Evolutionary conservation across 2,113 vertebrate genomes (phyloP).

Genomic region (Symphodus melops): DNA sequence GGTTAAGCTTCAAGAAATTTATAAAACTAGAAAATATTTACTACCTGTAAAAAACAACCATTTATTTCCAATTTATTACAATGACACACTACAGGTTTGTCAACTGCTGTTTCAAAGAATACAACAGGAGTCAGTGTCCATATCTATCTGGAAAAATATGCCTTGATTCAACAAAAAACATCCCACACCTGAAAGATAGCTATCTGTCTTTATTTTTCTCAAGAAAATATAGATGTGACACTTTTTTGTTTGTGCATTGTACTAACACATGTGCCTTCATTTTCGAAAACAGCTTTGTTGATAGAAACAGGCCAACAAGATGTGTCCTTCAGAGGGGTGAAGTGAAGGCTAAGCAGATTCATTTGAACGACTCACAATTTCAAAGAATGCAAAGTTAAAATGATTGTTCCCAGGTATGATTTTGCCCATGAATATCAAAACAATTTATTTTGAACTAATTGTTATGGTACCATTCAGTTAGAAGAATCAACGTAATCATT

Average conservation of each 20-base stretch:
- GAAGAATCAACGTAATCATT: too few species aligned
- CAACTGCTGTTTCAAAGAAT: constrained; percentile 2
- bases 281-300: not conserved
- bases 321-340: constrained; percentile 13
- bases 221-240: not conserved
- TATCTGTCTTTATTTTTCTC: not conserved
- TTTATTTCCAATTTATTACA: constrained; percentile 4
- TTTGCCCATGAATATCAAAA: not conserved
- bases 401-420: not conserved
- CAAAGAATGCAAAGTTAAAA: constrained; percentile 7
- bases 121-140: constrained; percentile 11
- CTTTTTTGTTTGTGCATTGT: not conserved
- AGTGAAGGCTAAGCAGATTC: not conserved
- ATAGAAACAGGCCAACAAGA: not conserved
- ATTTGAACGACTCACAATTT: not conserved
- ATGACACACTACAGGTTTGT: not conserved
- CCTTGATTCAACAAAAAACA: constrained; percentile 4
- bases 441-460: too few species aligned
- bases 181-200: not conserved
- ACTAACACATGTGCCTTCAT: not conserved
- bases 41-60: not conserved
- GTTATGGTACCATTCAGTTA: not conserved
- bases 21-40: not conserved
- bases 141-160: not conserved
- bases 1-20: not conserved